phyloP scores from a whole-genome alignment of 2,888 invertebrate species.

The Strigamia maritima region DNA sequence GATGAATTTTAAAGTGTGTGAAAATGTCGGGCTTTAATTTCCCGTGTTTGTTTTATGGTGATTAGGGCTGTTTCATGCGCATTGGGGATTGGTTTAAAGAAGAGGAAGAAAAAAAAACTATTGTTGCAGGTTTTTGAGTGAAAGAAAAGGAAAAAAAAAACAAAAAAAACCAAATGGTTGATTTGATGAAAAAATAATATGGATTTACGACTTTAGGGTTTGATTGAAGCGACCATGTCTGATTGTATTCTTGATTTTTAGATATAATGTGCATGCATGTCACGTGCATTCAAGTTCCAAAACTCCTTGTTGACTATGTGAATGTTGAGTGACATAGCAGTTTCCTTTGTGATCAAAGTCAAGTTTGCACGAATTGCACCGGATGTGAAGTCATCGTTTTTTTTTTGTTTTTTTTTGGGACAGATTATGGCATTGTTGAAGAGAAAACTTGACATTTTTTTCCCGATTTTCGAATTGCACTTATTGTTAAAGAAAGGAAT shows the following conservation, averaged over 20 bases:
- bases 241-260: not conserved
- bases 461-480: too few relatives aligned
- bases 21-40: not conserved
- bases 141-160: too few relatives aligned
- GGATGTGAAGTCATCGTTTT: slow-evolving; percentile 4
- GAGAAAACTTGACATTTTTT: not conserved
- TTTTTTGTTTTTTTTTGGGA: too few relatives aligned
- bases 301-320: not conserved
- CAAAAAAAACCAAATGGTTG: too few relatives aligned
- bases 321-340: not conserved
- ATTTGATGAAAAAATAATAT: not conserved
- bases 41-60: not conserved
- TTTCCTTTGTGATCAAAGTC: not conserved
- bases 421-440: slow-evolving; percentile 1
- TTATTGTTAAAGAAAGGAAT: too few relatives aligned
- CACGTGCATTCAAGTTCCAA: slow-evolving; percentile 5
- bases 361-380: not conserved
- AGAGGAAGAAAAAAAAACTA: not conserved
- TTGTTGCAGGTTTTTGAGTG: not conserved
- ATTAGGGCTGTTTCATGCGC: not conserved
- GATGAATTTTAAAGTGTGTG: not conserved
- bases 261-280: not conserved
- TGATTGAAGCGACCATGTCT: not conserved
- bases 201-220: not conserved
- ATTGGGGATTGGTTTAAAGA: not conserved